These are phyloP conservation scores for Otolemur garnettii DNA, from an alignment of 2,113 vertebrate genomes.

Conservation along the genomic window DNA sequence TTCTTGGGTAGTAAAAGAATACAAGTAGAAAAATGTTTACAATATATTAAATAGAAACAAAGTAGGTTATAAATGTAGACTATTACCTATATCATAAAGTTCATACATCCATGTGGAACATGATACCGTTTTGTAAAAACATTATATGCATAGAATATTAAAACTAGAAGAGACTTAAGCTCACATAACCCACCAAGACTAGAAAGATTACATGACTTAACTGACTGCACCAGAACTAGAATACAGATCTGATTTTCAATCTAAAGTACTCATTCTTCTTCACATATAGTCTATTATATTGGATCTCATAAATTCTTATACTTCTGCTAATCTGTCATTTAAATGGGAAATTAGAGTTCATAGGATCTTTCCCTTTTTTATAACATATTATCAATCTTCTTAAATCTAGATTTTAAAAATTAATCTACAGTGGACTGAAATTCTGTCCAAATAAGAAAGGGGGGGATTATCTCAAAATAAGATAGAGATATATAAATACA, in stretches of 20 bases:
- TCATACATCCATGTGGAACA: background rate
- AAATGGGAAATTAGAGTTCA: conserved; percentile 21
- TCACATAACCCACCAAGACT: background rate
- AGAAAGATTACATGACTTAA: conserved; percentile 41
- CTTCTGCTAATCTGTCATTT: conserved; percentile 18
- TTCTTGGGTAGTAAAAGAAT: conserved; percentile 79
- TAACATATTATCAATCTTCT: conserved; percentile 19
- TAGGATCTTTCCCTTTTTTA: conserved; percentile 3
- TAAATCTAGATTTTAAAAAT: conserved; percentile 50
- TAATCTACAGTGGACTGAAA: conserved; percentile 11
- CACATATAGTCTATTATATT: background rate
- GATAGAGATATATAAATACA: background rate
- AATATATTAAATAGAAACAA: conserved; percentile 40
- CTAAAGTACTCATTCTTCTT: background rate
- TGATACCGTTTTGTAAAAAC: conserved; percentile 15
- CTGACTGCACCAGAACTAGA: background rate
- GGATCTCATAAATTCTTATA: background rate
- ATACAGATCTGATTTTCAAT: background rate
- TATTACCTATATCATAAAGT: conserved; percentile 41
- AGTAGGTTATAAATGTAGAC: conserved; percentile 9
- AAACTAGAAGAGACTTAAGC: background rate
- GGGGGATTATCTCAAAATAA: conserved; percentile 29
- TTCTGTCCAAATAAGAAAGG: conserved; percentile 21
- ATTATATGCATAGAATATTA: background rate
- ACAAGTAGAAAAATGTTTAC: conserved; percentile 34